Evolutionary conservation across 2,888 invertebrate species (phyloP), one percentile per base, ranked within the genome.

Genomic region (Selenia dentaria): DNA sequence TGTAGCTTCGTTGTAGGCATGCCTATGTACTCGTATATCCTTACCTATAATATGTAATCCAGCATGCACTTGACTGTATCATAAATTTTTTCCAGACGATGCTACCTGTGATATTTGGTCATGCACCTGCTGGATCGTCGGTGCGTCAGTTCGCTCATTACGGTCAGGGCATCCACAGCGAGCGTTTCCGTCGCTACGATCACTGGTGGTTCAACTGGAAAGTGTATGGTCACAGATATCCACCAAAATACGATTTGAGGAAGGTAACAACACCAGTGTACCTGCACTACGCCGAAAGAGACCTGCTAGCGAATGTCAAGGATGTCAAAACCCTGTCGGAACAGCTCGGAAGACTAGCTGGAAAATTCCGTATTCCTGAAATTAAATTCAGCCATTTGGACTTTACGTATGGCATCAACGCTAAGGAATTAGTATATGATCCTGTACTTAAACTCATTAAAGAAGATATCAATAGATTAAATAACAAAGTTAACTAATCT

Each of bases 81-180:
- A 22, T 8, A n/a, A n/a, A 6, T 3, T 24, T n/a, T 4, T 10
- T 10, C 1, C 10, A 25, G 25, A 25, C 25, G 2, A 91, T 95
- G 83, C 57, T 96, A 14, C 94, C 95, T 0, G 93, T 94, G 0
- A 93, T 94, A 41, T 64, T 94, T 8, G 92, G 92, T 0, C 94
- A 95, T 58, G 78, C 91, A 0, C 95, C 96, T 0, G 94, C 95
- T 0, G 95, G 96, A 1, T 87, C 93, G 0, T 92, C 96, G 0
- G 92, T 93, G 0, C 92, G 92, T 62, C 95, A 96, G 72, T 71
- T 96, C 2, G 81, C 93, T 3, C 96, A 97, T 75, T 96, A 92
- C 67, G 93, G 88, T 0, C 96, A 96, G 79, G 87, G 92, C 11
- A 91, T 93, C 10, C 64, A 73, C 6, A 90, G 89, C 1, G 84